Evolutionary conservation across 2,113 vertebrate species (phyloP), one percentile per base, ranked within the genome.

Genomic region (Petrocephalus microphthalmus): DNA sequence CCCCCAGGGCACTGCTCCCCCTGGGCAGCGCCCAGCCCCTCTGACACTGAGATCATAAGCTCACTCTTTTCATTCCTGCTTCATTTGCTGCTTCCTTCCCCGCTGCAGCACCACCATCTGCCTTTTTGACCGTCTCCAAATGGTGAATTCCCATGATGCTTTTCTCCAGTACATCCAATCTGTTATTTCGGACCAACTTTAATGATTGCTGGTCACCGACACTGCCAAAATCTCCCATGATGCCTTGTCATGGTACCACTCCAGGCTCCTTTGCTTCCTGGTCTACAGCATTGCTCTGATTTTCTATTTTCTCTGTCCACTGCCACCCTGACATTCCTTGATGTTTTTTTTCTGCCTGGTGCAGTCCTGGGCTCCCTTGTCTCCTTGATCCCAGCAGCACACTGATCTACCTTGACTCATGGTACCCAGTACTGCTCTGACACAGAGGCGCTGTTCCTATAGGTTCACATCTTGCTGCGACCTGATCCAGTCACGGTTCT

Each of bases 381-480:
- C 17, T 6, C 29, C 33, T 42, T 67, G 60, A 25, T 29, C 37
- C 37, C 74, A 81, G 49, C 20, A 15, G 13, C 49, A 25, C 25
- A 17, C 37, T 64, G 10, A 7, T 85, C 2, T 84, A 13, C n/a
- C 6, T 60, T 19, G 51, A 20, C 29, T 57, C 25, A 11, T 56
- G 13, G 7, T 60, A 29, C 53, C 45, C 19, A 51, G 10, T 78
- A 84, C 6, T 42, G 54, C 2, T 67, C 64, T 85, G 25, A 42
- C 33, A 20, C 1, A n/a, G 25, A 22, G 54, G 0, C 81, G 86
- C 4, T 89, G 67, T 2, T 49, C 33, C 81, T 25, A 84, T 90
- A 97, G 96, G 95, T 98, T 97, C 92, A 95, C 90, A 89, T 96
- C 93, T 78, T 97, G 97, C 90, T 95, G 93, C 45, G 94, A 96